Conservation (phyloP, 2,797 vertebrate species). For the Tinamus major region DNA sequence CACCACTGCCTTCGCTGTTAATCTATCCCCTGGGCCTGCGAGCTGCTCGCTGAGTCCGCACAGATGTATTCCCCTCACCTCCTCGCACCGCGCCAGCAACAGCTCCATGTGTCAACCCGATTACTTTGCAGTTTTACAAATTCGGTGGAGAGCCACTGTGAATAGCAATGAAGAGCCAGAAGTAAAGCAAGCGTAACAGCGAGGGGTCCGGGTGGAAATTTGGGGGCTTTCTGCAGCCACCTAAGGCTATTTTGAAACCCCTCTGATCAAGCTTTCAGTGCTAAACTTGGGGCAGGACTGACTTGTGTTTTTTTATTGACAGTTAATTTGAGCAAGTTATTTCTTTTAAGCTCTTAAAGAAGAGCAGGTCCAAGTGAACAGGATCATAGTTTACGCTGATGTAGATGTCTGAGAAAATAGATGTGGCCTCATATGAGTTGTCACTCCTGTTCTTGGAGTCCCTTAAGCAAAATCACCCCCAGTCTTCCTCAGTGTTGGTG, state of each 20-base stretch:
- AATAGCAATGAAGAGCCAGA: background rate
- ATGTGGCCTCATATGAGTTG: background rate
- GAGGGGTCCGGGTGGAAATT: background rate
- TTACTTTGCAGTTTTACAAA: background rate
- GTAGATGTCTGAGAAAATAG: background rate
- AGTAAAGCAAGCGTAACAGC: background rate
- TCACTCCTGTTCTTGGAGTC: background rate
- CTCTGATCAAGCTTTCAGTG: background rate
- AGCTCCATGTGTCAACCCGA: fast-evolving
- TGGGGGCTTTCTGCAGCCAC: background rate
- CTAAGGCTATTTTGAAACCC: background rate
- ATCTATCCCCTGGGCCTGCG: background rate
- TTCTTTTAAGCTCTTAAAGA: background rate
- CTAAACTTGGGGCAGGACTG: background rate
- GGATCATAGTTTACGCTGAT: background rate
- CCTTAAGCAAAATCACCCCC: background rate
- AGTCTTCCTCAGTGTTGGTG: background rate
- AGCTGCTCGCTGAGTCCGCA: background rate
- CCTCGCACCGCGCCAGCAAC: background rate
- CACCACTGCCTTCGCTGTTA: background rate
- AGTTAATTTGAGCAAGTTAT: background rate
- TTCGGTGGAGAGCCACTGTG: background rate
- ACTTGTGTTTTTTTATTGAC: background rate
- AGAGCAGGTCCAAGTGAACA: background rate
- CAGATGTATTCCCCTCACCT: background rate